These are phyloP conservation scores for Lophius piscatorius DNA, from an alignment of 2,113 vertebrate genomes.

Conservation along the genomic window DNA sequence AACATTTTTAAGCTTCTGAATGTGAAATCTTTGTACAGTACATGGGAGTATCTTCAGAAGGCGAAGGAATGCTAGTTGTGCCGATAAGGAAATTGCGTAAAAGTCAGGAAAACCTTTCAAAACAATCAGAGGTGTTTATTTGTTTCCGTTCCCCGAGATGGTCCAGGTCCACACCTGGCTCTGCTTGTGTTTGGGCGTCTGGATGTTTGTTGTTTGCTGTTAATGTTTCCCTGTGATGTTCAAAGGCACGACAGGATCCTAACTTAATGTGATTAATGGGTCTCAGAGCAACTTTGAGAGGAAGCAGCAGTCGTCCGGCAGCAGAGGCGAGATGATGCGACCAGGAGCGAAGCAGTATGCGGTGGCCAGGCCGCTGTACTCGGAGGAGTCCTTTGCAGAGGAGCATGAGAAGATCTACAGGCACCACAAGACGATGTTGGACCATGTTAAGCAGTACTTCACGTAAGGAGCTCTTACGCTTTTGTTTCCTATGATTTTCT, in stretches of 20 bases:
- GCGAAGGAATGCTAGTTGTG: not conserved
- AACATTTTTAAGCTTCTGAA: not conserved
- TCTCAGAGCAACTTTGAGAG: slow-evolving; percentile 49
- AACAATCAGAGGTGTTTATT: slow-evolving; percentile 3
- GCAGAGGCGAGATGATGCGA: slow-evolving; percentile 78
- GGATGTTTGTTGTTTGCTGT: slow-evolving; percentile 58
- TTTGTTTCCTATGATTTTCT: not conserved
- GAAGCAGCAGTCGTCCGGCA: slow-evolving; percentile 29
- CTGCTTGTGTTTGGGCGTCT: slow-evolving; percentile 31
- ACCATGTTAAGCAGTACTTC: slow-evolving; percentile 84
- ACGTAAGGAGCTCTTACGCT: slow-evolving; percentile 78
- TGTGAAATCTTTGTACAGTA: not conserved
- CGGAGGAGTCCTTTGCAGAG: slow-evolving; percentile 83
- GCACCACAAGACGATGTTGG: slow-evolving; percentile 83
- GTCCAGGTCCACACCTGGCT: slow-evolving; percentile 28
- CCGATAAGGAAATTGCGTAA: not conserved
- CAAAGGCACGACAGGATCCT: slow-evolving; percentile 54
- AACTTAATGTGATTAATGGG: slow-evolving; percentile 55
- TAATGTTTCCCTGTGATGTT: slow-evolving; percentile 50
- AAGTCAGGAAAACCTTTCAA: not conserved
- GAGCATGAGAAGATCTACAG: slow-evolving; percentile 85
- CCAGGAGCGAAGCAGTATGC: slow-evolving; percentile 83
- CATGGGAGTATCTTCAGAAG: not conserved
- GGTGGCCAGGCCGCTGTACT: slow-evolving; percentile 88
- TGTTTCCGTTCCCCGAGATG: slow-evolving; percentile 9